Evolutionary conservation across 2,888 invertebrate species (phyloP), one percentile per base, ranked within the genome.

Genomic region (Diaphora mendica): DNA sequence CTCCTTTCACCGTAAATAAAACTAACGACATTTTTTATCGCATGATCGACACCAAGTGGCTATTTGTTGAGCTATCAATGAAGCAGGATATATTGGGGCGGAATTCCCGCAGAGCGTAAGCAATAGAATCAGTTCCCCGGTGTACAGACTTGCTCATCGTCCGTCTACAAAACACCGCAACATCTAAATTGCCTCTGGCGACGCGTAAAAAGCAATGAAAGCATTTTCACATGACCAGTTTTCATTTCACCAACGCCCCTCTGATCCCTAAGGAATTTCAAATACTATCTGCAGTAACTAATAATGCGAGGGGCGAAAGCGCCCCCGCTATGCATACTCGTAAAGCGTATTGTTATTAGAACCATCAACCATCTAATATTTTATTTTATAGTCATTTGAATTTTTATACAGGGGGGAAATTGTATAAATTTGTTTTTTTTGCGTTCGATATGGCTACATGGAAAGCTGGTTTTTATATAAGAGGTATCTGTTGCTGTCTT

Each of bases 181-280:
- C 90, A 89, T 90, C 91, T 91, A 91, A 94, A 93, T 94, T 92
- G 94, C 94, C 94, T 91, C 92, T 87, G 91, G 95, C 94, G 91
- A 92, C 91, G 94, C 93, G 94, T 92, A 92, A 95, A 94, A 94
- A 92, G 94, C 95, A 94, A 93, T 93, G 93, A 94, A 94, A 94
- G 93, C 94, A 91, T 94, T 95, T 94, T 93, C 94, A 94, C 94
- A 94, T 94, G 93, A 92, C 90, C 89, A 93, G 93, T 93, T 94
- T 92, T 92, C 94, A 94, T 94, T 93, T 92, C 92, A 88, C 90
- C 86, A 87, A 87, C 90, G 87, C 91, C 92, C 93, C 90, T 90
- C 88, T 86, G 88, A 89, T 92, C 95, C 94, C 95, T 86, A 78
- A 92, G 95, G 94, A 94, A 95, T 94, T 91, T 90, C 91, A 87